These are phyloP conservation scores for Carposina sasakii DNA, from an alignment of 1,140 invertebrate species.

Conservation along the genomic window DNA sequence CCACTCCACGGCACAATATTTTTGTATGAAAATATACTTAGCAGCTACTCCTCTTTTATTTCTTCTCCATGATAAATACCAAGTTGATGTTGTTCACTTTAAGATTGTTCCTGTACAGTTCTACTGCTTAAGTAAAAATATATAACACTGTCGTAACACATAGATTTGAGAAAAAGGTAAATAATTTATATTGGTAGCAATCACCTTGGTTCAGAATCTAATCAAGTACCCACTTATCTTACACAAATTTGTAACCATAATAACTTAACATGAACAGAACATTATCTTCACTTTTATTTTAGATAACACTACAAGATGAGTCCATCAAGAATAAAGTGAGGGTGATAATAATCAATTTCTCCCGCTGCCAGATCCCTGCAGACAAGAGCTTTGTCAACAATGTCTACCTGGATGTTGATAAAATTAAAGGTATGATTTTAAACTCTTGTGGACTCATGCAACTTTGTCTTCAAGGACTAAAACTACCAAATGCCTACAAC, in stretches of 20 bases:
- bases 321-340: conserved; percentile 68
- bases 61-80: no score
- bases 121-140: neutral
- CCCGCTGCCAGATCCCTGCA: conserved; percentile 40
- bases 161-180: neutral
- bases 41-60: no score
- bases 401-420: conserved; percentile 57
- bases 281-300: conserved; percentile 25
- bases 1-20: no score
- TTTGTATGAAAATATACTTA: no score
- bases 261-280: neutral
- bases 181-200: neutral
- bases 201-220: neutral
- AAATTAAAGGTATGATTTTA: conserved; percentile 43
- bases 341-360: conserved; percentile 69
- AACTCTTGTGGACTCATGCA: neutral
- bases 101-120: neutral
- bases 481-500: neutral
- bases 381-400: conserved; percentile 59
- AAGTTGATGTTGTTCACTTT: no score
- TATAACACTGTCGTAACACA: neutral
- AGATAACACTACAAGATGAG: conserved; percentile 72
- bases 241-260: neutral
- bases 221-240: neutral
- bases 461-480: no score